Evolutionary conservation across 2,888 invertebrate species (phyloP), one percentile per base, ranked within the genome.

Genomic region (Dioctria rufipes): DNA sequence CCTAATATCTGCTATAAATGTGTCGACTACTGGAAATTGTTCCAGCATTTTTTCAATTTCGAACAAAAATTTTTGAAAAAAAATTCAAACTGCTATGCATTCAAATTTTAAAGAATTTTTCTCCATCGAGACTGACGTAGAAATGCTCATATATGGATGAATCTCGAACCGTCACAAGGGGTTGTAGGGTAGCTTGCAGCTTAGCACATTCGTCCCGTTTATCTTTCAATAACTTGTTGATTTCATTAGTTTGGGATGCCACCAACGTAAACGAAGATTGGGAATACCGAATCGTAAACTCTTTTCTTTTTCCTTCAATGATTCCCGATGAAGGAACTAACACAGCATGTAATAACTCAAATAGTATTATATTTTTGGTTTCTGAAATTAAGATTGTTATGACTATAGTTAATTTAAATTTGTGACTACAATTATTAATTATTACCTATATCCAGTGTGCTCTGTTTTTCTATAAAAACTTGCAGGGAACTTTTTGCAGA

Each of bases 231-330:
- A n/a, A 42, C 11, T 37, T 54, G 40, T 40, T n/a, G 6, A 75
- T 46, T 13, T 75, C 43, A 13, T 42, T 43, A 4, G 11, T n/a
- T 60, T 37, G 58, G 4, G 9, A 13, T 3, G 43, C 58, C 11
- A 42, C 3, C n/a, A 75, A 0, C 9, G 54, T 54, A 43, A 75
- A 75, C 39, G 73, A 37, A 13, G 40, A 5, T 42, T 75, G 73
- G 3, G 73, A 60, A 11, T 75, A 60, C 58, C 58, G 40, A 43
- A 75, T 75, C 5, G 39, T 75, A n/a, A 58, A 75, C 60, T 75
- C 60, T 13, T 39, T 25, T n/a, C 60, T n/a, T 60, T 75, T 43
- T 40, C 42, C 73, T 4, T 5, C 4, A 3, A 75, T 3, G 13
- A 75, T n/a, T 43, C 11, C 60, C 40, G 73, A n/a, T 8, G 60